These are phyloP conservation scores for Chiloscyllium plagiosum DNA, from an alignment of 2,113 vertebrate genomes.

Conservation along the genomic window DNA sequence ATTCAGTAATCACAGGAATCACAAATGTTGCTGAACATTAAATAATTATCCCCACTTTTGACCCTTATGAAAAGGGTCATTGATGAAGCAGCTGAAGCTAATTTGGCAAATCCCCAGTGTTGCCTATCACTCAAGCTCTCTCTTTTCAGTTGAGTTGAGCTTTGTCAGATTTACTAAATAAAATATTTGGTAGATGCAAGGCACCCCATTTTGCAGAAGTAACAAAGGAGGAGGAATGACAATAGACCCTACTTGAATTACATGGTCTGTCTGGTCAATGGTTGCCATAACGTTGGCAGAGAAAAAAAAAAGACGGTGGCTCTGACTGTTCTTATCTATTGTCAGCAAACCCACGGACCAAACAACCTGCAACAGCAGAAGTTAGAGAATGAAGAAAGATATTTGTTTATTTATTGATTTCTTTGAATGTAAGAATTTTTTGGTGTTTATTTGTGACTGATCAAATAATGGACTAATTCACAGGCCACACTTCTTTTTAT, in stretches of 20 bases:
- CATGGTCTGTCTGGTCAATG: not conserved
- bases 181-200: not conserved
- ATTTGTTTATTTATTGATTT: not conserved
- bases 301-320: not conserved
- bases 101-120: not conserved
- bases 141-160: not conserved
- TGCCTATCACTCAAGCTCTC: not conserved
- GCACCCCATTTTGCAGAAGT: not conserved
- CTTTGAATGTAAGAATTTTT: not conserved
- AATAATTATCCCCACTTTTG: too few species aligned
- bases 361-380: not conserved
- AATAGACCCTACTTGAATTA: not conserved
- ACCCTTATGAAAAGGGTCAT: too few species aligned
- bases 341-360: not conserved
- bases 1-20: too few species aligned
- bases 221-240: not conserved
- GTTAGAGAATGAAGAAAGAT: not conserved
- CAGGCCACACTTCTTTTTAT: conserved; percentile 39
- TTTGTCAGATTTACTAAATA: not conserved
- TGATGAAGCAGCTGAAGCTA: too few species aligned
- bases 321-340: not conserved
- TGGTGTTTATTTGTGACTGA: not conserved
- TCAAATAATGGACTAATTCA: not conserved
- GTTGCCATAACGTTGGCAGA: not conserved
- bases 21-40: too few species aligned